Percentiles rank a stretch among this genome's conserved stretches.
phyloP scores from a whole-genome alignment of 2,888 invertebrate species.

The Polyommatus iphigenia region DNA sequence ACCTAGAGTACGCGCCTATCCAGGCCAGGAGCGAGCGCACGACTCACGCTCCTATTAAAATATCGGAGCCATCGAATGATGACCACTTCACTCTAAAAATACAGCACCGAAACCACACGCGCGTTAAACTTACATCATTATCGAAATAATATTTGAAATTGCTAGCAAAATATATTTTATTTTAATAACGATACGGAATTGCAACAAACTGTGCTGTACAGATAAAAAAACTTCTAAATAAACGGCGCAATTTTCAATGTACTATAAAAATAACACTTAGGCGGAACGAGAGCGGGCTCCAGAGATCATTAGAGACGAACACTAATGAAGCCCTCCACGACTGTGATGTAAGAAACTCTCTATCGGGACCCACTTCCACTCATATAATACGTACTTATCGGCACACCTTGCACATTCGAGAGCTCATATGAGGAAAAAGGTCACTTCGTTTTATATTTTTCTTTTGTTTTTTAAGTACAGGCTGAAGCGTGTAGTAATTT shows the following conservation, averaged over 20 bases:
- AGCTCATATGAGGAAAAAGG: conserved; percentile 8
- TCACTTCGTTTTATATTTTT: conserved; percentile 21
- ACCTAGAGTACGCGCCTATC: conserved; percentile 43
- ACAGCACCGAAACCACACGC: background rate
- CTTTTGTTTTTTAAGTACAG: conserved; percentile 20
- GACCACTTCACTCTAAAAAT: background rate
- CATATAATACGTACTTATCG: conserved; percentile 35
- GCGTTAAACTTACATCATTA: background rate
- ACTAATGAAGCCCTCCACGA: conserved; percentile 71
- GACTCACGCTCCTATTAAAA: background rate
- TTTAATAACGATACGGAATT: background rate
- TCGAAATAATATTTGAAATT: background rate
- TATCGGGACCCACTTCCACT: conserved; percentile 39
- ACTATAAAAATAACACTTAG: conserved; percentile 33
- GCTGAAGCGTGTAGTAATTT: background rate
- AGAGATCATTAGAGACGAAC: conserved; percentile 68
- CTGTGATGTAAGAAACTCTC: conserved; percentile 48
- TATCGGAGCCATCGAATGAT: background rate
- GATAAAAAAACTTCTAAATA: conserved; percentile 33
- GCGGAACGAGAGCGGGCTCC: conserved; percentile 40
- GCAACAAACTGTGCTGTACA: background rate
- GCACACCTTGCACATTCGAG: conserved; percentile 27
- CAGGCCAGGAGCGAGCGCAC: conserved; percentile 43
- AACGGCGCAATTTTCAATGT: background rate
- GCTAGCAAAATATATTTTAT: background rate